Evolutionary conservation across 2,797 vertebrate species (phyloP).

Genomic region (Cuculus canorus): DNA sequence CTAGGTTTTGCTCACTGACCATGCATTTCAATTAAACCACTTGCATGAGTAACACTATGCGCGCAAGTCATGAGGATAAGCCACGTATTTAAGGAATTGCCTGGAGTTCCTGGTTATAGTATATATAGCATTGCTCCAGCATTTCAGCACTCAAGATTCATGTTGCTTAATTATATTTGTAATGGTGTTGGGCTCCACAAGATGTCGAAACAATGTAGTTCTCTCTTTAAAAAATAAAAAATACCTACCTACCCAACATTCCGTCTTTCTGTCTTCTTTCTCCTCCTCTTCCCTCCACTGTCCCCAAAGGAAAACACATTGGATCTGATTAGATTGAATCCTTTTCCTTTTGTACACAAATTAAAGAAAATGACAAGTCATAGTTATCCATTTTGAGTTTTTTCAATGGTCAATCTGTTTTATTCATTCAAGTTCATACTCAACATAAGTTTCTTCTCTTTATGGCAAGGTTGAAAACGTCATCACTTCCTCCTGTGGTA

Average conservation of each 20-base stretch:
- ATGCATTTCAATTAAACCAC: background rate
- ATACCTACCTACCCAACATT: background rate
- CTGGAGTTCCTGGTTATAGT: background rate
- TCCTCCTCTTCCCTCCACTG: accelerated
- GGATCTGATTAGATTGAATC: background rate
- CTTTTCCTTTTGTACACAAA: background rate
- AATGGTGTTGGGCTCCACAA: background rate
- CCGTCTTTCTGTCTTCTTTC: background rate
- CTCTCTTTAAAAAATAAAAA: background rate
- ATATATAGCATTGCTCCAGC: background rate
- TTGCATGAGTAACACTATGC: background rate
- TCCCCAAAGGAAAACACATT: background rate
- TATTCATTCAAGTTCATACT: background rate
- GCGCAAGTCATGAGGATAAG: background rate
- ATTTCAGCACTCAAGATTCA: background rate
- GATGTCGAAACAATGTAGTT: background rate
- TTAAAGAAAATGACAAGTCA: background rate
- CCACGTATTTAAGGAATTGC: background rate
- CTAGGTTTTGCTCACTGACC: background rate
- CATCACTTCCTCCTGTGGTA: background rate
- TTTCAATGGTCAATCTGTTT: background rate
- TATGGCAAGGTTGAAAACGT: background rate
- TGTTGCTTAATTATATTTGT: background rate
- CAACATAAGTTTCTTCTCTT: background rate
- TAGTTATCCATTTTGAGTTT: background rate